phyloP scores from a whole-genome alignment of 1,140 invertebrate species.

The Panagrolaimus sp. region DNA sequence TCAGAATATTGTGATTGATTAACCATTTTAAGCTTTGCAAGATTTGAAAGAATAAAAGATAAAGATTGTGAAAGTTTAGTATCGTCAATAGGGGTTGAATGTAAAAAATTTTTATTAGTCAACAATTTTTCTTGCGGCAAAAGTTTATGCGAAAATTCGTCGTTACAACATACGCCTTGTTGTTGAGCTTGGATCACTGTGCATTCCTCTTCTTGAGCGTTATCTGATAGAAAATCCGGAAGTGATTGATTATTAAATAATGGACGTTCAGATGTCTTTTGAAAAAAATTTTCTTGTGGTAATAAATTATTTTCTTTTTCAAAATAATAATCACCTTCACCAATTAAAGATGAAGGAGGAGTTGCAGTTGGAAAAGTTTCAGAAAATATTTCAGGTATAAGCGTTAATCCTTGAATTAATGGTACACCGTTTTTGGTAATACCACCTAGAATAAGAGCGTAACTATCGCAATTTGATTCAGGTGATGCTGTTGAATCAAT shows the following conservation, averaged over 20 bases:
- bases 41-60: conserved; percentile 9
- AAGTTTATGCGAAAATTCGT: too few relatives aligned
- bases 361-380: conserved; percentile 10
- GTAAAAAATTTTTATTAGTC: neutral
- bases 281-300: conserved; percentile 18
- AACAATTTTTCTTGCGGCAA: neutral
- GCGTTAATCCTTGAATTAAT: conserved; percentile 24
- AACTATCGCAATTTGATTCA: neutral
- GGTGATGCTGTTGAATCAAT: neutral
- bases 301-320: conserved; percentile 31
- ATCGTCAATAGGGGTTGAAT: neutral
- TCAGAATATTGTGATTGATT: conserved; percentile 34
- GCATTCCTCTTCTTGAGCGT: too few relatives aligned
- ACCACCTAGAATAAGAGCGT: conserved; percentile 24
- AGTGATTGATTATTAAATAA: too few relatives aligned
- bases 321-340: conserved; percentile 22
- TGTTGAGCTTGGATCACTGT: too few relatives aligned
- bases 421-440: conserved; percentile 27
- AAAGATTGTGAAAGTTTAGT: neutral
- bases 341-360: too few relatives aligned
- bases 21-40: conserved; percentile 33
- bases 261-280: neutral
- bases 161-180: too few relatives aligned
- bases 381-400: neutral
- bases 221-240: too few relatives aligned